Percentiles rank a stretch among this genome's conserved stretches.
Conservation (phyloP, 2,888 invertebrate species). For the Acanthosepion pharaonis region DNA sequence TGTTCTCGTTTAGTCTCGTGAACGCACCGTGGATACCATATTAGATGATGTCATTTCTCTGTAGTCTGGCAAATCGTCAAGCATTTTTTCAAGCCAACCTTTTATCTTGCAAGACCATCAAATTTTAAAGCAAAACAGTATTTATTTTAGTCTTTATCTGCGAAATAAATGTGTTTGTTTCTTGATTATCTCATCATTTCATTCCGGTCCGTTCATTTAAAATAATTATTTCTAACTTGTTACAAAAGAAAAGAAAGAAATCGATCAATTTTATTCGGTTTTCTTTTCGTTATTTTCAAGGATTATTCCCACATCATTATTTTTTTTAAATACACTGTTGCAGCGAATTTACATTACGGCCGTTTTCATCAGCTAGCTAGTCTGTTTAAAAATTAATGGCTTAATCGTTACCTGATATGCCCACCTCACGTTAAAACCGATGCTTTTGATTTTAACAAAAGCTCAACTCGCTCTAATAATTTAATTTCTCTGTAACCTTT, state of each 20-base stretch:
- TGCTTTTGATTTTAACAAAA: not conserved
- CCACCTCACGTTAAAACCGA: not conserved
- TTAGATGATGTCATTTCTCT: constrained; percentile 22
- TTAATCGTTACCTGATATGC: not conserved
- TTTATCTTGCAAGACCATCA: not conserved
- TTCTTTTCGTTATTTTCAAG: not conserved
- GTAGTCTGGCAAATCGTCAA: constrained; percentile 12
- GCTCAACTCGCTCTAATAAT: not conserved
- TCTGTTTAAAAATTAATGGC: not conserved
- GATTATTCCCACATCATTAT: not conserved
- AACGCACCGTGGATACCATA: not conserved
- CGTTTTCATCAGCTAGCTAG: not conserved
- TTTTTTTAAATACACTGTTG: not conserved
- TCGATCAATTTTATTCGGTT: not conserved
- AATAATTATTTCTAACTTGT: not conserved
- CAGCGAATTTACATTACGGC: not conserved
- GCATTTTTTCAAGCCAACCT: not conserved
- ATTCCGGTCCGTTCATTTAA: not conserved
- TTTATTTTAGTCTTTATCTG: not conserved
- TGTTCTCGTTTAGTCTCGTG: constrained; percentile 11
- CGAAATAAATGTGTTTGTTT: not conserved
- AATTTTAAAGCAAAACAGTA: not conserved
- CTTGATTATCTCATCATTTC: not conserved
- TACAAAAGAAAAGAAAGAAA: not conserved
- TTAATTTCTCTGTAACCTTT: not conserved